Evolutionary conservation across 2,113 vertebrate genomes (phyloP), one percentile per base, ranked within the genome.

Genomic region (Sterna hirundo): DNA sequence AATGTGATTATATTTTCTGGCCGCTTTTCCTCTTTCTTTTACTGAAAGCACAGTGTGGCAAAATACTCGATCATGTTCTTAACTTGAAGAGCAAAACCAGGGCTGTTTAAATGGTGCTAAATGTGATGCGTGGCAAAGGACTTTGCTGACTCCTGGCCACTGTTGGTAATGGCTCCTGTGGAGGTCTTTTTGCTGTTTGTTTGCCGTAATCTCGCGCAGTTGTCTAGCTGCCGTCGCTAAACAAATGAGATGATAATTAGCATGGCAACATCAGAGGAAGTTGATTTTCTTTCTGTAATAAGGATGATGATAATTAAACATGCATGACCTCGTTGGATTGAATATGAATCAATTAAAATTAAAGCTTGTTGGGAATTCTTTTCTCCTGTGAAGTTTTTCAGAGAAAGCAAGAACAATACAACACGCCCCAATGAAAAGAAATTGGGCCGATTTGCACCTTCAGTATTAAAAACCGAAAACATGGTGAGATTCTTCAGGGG

Each of bases 181-280:
- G 66, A n/a, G 93, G 60, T 65, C 72, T 86, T 65, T 51, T 30
- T 91, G 89, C 70, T 76, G 2, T 64, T 84, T 93, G 61, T 93
- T 95, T 90, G 61, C 89, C 0, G 0, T 60, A 91, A 94, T 95
- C 91, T 89, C 21, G 1, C 15, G 64, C 6, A 5, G 74, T 83
- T 96, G 74, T 85, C 81, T 84, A 47, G 26, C 34, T 95, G 91
- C 86, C 61, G 22, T 29, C 82, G 89, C 93, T 82, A 69, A 90
- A 91, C 80, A 95, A 97, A 94, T 87, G 93, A 93, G 95, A 96
- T 87, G 93, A 49, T 97, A 94, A 96, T 96, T 96, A 95, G 91
- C 84, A 49, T 10, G 47, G 93, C 91, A 93, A 32, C 89, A 96
- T 97, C 94, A 94, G 95, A 95, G 94, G 94, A 97, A 96, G 95